Conservation (phyloP, 2,113 vertebrate species). For the Arothron firmamentum region DNA sequence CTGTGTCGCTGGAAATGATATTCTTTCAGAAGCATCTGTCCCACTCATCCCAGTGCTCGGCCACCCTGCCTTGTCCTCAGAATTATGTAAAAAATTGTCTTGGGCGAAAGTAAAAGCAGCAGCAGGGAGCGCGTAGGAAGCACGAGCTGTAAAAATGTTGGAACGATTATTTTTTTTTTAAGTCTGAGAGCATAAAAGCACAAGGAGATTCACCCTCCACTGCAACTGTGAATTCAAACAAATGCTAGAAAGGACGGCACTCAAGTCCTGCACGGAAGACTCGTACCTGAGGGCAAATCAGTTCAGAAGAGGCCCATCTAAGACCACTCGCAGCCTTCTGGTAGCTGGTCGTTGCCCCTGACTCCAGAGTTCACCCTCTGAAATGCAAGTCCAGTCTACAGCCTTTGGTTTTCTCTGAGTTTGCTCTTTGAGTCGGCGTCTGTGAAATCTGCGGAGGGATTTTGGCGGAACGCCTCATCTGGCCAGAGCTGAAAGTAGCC, state of each 20-base stretch:
- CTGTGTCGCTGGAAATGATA: constrained; percentile 42
- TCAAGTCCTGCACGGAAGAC: constrained; percentile 33
- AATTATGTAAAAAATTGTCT: constrained; percentile 5
- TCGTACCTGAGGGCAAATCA: constrained; percentile 29
- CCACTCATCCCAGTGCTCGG: constrained; percentile 13
- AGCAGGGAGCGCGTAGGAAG: neutral
- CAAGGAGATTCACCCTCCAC: constrained; percentile 22
- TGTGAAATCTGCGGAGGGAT: constrained; percentile 16
- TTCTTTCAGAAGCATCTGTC: constrained; percentile 49
- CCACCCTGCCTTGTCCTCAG: neutral
- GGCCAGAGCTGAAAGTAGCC: constrained; percentile 52
- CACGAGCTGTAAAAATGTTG: neutral
- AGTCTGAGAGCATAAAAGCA: constrained; percentile 18
- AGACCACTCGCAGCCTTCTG: neutral
- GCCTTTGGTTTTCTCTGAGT: constrained; percentile 11
- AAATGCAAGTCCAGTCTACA: constrained; percentile 22
- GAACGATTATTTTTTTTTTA: constrained; percentile 9
- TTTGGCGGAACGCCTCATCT: constrained; percentile 35
- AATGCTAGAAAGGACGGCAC: constrained; percentile 35
- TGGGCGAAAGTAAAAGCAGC: neutral
- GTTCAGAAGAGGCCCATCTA: constrained; percentile 3
- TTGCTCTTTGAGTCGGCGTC: neutral
- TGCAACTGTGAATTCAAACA: constrained; percentile 43
- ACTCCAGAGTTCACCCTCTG: constrained; percentile 4
- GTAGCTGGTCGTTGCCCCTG: neutral